Evolutionary conservation across 2,888 invertebrate species (phyloP).

Genomic region (Zele albiditarsus): DNA sequence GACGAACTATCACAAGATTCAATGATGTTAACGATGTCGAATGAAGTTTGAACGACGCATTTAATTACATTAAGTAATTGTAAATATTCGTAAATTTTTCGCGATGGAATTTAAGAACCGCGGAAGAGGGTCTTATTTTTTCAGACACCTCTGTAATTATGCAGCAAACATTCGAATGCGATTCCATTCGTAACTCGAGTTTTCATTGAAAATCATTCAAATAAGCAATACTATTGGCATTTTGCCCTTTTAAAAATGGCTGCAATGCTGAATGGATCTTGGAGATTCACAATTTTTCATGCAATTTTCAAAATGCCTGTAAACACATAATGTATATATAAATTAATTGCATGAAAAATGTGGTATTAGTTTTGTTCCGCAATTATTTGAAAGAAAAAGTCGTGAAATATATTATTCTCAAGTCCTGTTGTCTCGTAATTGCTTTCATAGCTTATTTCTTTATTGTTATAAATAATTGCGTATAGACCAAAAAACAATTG

Average conservation of each 20-base stretch:
- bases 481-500: background rate
- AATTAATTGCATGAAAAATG: background rate
- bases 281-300: constrained; percentile 17
- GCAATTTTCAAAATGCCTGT: constrained; percentile 4
- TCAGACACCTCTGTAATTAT: background rate
- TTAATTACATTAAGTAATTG: background rate
- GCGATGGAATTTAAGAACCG: background rate
- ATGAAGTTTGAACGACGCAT: constrained; percentile 79
- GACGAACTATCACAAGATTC: constrained; percentile 91
- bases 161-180: background rate
- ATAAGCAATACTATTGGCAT: background rate
- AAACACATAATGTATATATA: constrained; percentile 1
- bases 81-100: background rate
- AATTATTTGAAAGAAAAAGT: background rate
- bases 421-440: background rate
- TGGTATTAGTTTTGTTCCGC: background rate
- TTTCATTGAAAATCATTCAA: too few species aligned
- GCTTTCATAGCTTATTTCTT: constrained; percentile 9
- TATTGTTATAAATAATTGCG: constrained; percentile 6
- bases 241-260: too few species aligned
- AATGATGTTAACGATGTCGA: constrained; percentile 89
- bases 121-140: background rate
- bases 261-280: too few species aligned
- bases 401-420: background rate
- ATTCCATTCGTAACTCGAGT: background rate